Percentiles rank a stretch among this genome's conserved stretches.
Conservation (phyloP, 2,113 vertebrate species). For the Pseudonaja textilis region DNA sequence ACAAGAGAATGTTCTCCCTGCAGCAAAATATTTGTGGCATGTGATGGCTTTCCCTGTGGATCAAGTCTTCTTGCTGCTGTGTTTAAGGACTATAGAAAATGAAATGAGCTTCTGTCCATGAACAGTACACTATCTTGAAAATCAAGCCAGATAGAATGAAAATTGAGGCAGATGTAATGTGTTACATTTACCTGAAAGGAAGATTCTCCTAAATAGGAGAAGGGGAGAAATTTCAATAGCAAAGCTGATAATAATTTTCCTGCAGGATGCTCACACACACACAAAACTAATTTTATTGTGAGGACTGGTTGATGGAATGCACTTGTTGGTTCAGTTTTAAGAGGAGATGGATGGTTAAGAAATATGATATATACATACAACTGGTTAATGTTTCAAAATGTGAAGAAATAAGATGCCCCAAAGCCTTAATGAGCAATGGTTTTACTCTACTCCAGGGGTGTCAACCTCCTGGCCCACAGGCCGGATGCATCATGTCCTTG, state of each 20-base stretch:
- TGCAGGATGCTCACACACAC: neutral
- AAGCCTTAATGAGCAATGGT: neutral
- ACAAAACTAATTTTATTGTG: neutral
- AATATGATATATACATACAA: neutral
- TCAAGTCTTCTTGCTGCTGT: neutral
- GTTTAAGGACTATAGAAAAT: neutral
- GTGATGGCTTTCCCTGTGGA: neutral
- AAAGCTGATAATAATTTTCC: neutral
- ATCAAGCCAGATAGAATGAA: neutral
- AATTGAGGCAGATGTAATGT: neutral
- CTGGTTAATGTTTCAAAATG: neutral
- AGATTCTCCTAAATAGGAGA: neutral
- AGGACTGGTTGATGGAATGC: neutral
- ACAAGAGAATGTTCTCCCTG: neutral
- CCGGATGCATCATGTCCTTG: too few relatives aligned
- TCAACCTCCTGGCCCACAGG: too few relatives aligned
- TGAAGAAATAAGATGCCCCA: neutral
- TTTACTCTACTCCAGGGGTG: neutral
- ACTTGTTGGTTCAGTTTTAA: neutral
- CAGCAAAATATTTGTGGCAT: neutral
- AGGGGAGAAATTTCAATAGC: neutral
- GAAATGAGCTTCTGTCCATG: neutral
- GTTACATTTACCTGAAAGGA: neutral
- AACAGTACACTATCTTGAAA: neutral
- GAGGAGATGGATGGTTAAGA: neutral